Percentiles rank a stretch among this genome's conserved stretches.
These are phyloP conservation scores for Alauda arvensis DNA, from an alignment of 2,797 vertebrate species.

Conservation along the genomic window DNA sequence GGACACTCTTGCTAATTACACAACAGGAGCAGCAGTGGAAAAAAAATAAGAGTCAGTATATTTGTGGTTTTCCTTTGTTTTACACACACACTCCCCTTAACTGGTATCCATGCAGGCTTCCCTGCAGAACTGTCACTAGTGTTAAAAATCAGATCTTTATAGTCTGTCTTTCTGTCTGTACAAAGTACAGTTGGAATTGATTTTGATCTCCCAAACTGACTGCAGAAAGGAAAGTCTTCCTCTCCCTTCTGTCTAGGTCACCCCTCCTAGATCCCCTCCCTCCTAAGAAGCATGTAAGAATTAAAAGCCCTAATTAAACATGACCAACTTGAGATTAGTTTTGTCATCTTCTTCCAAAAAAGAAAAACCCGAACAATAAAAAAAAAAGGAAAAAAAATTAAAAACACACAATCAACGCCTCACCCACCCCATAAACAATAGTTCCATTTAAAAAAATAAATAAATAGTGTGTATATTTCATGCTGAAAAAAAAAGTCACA, in stretches of 20 bases:
- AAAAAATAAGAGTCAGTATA: slow-evolving; percentile 5
- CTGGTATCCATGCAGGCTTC: background rate
- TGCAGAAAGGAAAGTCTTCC: background rate
- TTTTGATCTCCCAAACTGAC: slow-evolving; percentile 66
- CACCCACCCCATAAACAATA: slow-evolving; percentile 53
- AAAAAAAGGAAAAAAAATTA: background rate
- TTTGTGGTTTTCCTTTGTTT: slow-evolving; percentile 41
- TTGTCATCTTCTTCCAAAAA: slow-evolving; percentile 41
- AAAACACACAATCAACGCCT: background rate
- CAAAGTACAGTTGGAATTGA: slow-evolving; percentile 77
- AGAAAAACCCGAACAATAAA: background rate
- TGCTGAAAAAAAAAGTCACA: slow-evolving; percentile 64
- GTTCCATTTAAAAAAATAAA: slow-evolving; percentile 70
- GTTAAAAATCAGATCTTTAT: slow-evolving; percentile 63
- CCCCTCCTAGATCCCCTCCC: background rate
- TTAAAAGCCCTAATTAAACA: slow-evolving; percentile 16
- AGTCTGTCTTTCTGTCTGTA: slow-evolving; percentile 64
- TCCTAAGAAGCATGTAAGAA: background rate
- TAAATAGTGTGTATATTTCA: slow-evolving; percentile 74
- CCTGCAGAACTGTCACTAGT: slow-evolving; percentile 67
- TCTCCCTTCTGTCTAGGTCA: background rate
- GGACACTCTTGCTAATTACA: slow-evolving; percentile 41
- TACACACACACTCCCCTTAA: slow-evolving; percentile 27
- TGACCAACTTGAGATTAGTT: slow-evolving; percentile 23
- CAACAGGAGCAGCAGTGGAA: slow-evolving; percentile 46